A percentile compares a stretch with the other conserved stretches of the same genome.
Conservation (phyloP, 2,113 vertebrate genomes). For the Tricholaema leucomelas region DNA sequence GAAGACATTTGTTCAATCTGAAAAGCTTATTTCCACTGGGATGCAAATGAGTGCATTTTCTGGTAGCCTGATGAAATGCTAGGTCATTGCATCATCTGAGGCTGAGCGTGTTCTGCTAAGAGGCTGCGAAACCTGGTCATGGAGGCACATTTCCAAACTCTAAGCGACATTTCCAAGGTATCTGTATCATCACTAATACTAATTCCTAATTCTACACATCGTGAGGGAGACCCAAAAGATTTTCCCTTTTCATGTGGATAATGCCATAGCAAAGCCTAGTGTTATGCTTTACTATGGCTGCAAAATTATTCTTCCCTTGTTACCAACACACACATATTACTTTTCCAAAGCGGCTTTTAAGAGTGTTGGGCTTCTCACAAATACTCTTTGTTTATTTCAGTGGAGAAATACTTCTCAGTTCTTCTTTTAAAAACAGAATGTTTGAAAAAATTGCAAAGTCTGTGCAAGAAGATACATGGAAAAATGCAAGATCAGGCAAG, state of each 20-base stretch:
- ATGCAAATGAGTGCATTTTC: neutral
- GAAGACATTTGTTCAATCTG: neutral
- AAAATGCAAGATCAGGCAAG: constrained; percentile 11
- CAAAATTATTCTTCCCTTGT: neutral
- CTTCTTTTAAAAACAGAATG: neutral
- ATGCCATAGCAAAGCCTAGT: neutral
- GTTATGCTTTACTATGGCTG: neutral
- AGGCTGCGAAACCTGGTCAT: neutral
- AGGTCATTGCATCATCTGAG: neutral
- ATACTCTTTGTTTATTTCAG: neutral
- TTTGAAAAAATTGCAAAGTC: neutral
- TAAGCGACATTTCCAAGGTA: neutral
- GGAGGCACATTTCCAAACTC: neutral
- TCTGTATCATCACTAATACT: neutral
- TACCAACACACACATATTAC: neutral
- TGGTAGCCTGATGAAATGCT: neutral
- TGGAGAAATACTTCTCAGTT: neutral
- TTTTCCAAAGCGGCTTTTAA: neutral
- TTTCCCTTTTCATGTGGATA: neutral
- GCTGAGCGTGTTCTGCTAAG: neutral
- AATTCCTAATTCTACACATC: neutral
- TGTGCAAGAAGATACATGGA: neutral
- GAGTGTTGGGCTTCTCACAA: neutral
- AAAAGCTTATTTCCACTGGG: neutral
- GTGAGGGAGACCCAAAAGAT: neutral